phyloP scores from a whole-genome alignment of 2,888 invertebrate species.

The Diadegma fenestrale region DNA sequence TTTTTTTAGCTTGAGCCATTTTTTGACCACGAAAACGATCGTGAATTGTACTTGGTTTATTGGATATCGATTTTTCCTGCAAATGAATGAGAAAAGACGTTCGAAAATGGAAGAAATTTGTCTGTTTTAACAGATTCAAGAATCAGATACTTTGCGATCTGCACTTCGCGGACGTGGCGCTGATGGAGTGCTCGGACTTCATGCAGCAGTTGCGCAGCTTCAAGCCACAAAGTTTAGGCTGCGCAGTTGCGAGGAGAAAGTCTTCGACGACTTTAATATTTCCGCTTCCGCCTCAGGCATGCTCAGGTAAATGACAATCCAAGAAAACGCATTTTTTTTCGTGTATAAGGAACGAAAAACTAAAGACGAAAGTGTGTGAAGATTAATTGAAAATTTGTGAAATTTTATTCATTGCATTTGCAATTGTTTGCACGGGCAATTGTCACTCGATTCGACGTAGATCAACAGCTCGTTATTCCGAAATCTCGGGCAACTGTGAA shows the following conservation, averaged over 20 bases:
- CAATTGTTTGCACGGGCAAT: not conserved
- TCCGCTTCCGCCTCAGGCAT: slow-evolving; percentile 96
- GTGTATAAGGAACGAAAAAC: not conserved
- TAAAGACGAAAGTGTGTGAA: not conserved
- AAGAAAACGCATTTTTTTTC: not conserved
- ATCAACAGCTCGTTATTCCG: not conserved
- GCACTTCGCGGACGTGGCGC: slow-evolving; percentile 98
- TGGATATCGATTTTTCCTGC: no score
- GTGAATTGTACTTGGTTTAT: no score
- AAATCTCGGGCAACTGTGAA: not conserved
- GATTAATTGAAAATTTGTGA: no score
- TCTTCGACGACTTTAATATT: slow-evolving; percentile 97
- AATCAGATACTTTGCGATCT: slow-evolving; percentile 98
- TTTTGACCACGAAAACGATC: no score
- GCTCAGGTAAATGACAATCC: slow-evolving; percentile 90
- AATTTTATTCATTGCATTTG: no score
- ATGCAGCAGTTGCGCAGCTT: slow-evolving; percentile 98
- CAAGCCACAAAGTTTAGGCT: slow-evolving; percentile 97
- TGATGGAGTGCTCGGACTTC: slow-evolving; percentile 98
- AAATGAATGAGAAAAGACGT: not conserved
- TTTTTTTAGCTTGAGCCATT: no score
- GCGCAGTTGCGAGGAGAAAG: slow-evolving; percentile 96
- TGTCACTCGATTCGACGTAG: not conserved
- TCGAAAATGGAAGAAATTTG: not conserved
- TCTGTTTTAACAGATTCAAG: slow-evolving; percentile 87